phyloP scores from a whole-genome alignment of 2,888 invertebrate genomes.

The Xiphydria camelus region DNA sequence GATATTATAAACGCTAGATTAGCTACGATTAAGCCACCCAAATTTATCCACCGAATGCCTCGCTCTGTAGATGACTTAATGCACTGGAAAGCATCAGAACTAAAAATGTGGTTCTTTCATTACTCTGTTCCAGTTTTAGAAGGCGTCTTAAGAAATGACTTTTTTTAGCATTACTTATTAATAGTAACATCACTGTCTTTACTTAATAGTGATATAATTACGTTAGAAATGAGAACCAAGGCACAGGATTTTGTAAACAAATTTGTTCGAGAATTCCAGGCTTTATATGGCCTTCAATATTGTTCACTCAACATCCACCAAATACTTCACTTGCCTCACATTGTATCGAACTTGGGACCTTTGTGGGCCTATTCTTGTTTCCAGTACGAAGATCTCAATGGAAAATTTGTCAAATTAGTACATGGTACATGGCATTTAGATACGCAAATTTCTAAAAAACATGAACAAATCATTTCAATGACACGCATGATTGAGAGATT shows the following conservation, averaged over 20 bases:
- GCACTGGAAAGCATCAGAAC: conserved; percentile 29
- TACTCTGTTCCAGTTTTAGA: conserved; percentile 20
- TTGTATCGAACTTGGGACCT: conserved; percentile 17
- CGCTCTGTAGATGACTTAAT: conserved; percentile 22
- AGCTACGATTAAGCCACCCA: conserved; percentile 15
- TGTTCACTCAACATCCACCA: conserved; percentile 17
- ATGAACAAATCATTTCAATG: too few species aligned
- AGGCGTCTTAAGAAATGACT: conserved; percentile 13
- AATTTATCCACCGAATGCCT: conserved; percentile 17
- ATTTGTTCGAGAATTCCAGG: conserved; percentile 17
- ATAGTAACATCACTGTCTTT: conserved; percentile 11
- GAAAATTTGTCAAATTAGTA: conserved; percentile 12
- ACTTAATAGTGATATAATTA: conserved; percentile 13
- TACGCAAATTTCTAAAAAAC: too few species aligned
- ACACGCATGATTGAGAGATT: too few species aligned
- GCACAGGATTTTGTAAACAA: conserved; percentile 10
- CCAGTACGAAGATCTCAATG: conserved; percentile 24
- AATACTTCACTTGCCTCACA: conserved; percentile 16
- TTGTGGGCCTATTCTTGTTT: conserved; percentile 21
- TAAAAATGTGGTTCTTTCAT: conserved; percentile 22
- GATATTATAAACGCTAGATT: too few species aligned
- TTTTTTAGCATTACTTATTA: conserved; percentile 17
- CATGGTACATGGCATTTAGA: too few species aligned
- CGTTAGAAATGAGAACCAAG: conserved; percentile 2
- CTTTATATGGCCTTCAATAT: conserved; percentile 13